Base-by-base conservation (phyloP, 2,888 invertebrate genomes). In the Dicyrtoma fusca region DNA sequence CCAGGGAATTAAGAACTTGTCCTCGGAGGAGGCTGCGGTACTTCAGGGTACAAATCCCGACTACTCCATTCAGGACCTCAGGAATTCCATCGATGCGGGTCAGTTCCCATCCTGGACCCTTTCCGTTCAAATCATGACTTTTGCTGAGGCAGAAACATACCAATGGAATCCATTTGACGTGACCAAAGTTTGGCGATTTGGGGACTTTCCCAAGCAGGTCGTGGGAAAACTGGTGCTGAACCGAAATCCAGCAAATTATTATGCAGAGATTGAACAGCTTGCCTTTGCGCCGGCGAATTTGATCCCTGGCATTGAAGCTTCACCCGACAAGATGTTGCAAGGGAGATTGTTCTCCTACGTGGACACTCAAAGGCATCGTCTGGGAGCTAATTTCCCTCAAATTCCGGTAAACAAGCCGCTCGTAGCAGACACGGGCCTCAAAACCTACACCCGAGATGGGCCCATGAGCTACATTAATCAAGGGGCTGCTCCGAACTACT, bases 401-500 rank as follows among this genome's bases (percentile, higher is more conserved):
- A 88, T 99, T 59, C 95, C 97, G 0, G 96, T 98, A 25, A 99
- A 98, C 85, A 97, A 97, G 83, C 97, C 98, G 0, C 26, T 89
- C 86, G 23, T 21, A 1, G 21, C 55, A 13, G 55, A 6, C 1
- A 82, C 84, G 49, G 79, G 77, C 14, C 81, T 82, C 25, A 82
- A 84, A n/a, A 81, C 81, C 68, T 96, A 92, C 82, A 95, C 96
- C 84, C 89, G 97, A 53, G 97, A 97, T 83, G 97, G 97, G 0
- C 88, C 89, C 1, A 91, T 91, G 87, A 86, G 88, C 57, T 66
- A 68, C 19, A 76, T 78, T 55, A 84, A 87, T 49, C 94, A 95
- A 84, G 90, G 89, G 4, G 92, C 91, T 23, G 91, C 92, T 10
- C 97, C 97, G 5, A 97, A 97, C 84, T 98, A 98, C 83, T 95